Evolutionary conservation across 1,140 invertebrate genomes (phyloP), one percentile per base, ranked within the genome.

Genomic region (Leguminivora glycinivorella): DNA sequence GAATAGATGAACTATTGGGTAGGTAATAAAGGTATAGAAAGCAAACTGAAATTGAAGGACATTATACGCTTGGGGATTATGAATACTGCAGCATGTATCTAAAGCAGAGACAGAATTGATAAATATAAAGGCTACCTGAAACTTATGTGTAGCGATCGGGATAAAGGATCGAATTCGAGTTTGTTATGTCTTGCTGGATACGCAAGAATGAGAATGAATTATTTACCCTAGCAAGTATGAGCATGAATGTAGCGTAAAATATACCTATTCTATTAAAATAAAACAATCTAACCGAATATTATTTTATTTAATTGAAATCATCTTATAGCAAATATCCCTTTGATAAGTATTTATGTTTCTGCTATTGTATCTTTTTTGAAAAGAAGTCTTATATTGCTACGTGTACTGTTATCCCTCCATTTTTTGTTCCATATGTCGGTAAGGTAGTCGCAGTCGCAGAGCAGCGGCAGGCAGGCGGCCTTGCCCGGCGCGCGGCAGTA

Each of bases 401-500:
- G 9, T 52, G 47, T 52, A 10, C 6, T 9, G 47, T 52, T 52
- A 9, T 52, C 22, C 17, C 67, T 70, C 19, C 75, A 72, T 66
- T 71, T 76, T 69, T 74, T 81, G 17, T 80, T 72, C 87, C 88
- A 90, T 56, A 80, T 76, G 71, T 85, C 72, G 5, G 14, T 68
- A 3, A 91, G 71, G 72, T 79, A 82, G 5, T 84, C 31, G 70
- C 89, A 91, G 56, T 91, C 83, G 67, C 89, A 91, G 5, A 91
- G 74, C n/a, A 77, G 56, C n/a, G 83, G 83, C 5, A 81, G 24
- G 40, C 89, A 91, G 12, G 52, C 26, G 4, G 29, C 69, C 25
- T 80, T 82, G 0, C 83, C 86, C 0, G 89, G 89, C 1, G 82
- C 79, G 34, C 89, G 79, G 29, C 89, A 91, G 70, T 91, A 91